Evolutionary conservation across 2,888 invertebrate genomes (phyloP).

Genomic region (Cryptophagus acutangulus): DNA sequence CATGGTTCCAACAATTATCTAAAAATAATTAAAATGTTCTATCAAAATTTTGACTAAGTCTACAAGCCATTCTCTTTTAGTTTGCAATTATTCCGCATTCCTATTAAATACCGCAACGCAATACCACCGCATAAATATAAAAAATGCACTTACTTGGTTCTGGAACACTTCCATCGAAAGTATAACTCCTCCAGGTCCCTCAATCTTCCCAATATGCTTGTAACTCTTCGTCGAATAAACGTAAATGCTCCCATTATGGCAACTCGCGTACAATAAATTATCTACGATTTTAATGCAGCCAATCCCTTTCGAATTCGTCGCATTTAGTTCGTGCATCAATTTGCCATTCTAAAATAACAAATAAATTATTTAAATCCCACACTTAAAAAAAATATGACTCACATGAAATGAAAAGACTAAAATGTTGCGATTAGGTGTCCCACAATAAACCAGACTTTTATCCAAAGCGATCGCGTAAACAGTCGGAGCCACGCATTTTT

Average conservation of each 20-base stretch:
- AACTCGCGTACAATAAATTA: slow-evolving; percentile 64
- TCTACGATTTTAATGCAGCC: slow-evolving; percentile 64
- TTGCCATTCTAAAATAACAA: slow-evolving; percentile 56
- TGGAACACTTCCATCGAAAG: slow-evolving; percentile 65
- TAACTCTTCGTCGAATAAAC: slow-evolving; percentile 56
- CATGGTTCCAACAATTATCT: slow-evolving; percentile 47
- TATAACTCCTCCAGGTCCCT: slow-evolving; percentile 68
- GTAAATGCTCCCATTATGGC: slow-evolving; percentile 75
- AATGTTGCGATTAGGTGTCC: slow-evolving; percentile 67
- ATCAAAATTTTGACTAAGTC: too few species aligned
- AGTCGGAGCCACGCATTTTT: slow-evolving; percentile 55
- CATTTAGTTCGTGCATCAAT: slow-evolving; percentile 45
- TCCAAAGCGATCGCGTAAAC: slow-evolving; percentile 68
- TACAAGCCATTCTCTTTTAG: too few species aligned
- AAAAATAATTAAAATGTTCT: too few species aligned
- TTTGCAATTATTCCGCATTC: too few species aligned
- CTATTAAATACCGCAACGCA: too few species aligned
- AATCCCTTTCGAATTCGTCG: slow-evolving; percentile 55
- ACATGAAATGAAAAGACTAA: slow-evolving; percentile 72
- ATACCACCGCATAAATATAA: too few species aligned
- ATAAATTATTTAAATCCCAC: not conserved
- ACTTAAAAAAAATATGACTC: slow-evolving; percentile 36
- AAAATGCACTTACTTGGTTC: too few species aligned
- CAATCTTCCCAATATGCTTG: slow-evolving; percentile 57
- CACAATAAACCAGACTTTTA: slow-evolving; percentile 68